Conservation (phyloP, 1,140 invertebrate species). For the Drosophila repletoides region DNA sequence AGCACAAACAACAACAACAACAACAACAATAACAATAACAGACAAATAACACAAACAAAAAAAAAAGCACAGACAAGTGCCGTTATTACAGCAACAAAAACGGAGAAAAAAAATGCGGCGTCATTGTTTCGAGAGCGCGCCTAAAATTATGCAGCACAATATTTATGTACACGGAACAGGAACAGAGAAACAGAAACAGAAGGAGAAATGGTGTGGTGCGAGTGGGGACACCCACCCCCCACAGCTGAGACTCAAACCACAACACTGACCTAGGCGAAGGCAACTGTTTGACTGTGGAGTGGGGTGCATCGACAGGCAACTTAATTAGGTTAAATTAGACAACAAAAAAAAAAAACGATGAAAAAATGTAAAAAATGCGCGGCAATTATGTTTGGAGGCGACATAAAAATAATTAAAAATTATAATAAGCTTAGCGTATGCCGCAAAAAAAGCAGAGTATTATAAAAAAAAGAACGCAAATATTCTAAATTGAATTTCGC, state of each 20-base stretch:
- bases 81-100: conserved; percentile 38
- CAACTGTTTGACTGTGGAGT: neutral
- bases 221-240: neutral
- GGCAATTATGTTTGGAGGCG: conserved; percentile 23
- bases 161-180: conserved; percentile 32
- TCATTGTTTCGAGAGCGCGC: conserved; percentile 38
- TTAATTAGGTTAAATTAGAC: conserved; percentile 74
- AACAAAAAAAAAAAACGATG: neutral
- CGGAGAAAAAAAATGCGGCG: conserved; percentile 10
- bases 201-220: too few relatives aligned
- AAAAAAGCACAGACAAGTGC: conserved; percentile 13
- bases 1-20: conserved; percentile 31
- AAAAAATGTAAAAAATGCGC: conserved; percentile 33
- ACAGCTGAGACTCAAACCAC: conserved; percentile 22
- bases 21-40: conserved; percentile 23
- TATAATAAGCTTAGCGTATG: conserved; percentile 46
- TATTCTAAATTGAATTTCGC: too few relatives aligned
- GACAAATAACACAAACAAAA: conserved; percentile 34
- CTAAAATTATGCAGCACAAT: conserved; percentile 56
- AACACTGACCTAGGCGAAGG: neutral
- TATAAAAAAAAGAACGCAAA: conserved; percentile 9
- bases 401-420: conserved; percentile 65
- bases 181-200: neutral
- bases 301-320: conserved; percentile 18
- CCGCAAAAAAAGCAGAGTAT: conserved; percentile 30